A percentile compares a stretch with the other conserved stretches of the same genome.
phyloP scores from a whole-genome alignment of 37 sponge, comb jelly and placozoan genomes.

The Lycopodina hypogea region DNA sequence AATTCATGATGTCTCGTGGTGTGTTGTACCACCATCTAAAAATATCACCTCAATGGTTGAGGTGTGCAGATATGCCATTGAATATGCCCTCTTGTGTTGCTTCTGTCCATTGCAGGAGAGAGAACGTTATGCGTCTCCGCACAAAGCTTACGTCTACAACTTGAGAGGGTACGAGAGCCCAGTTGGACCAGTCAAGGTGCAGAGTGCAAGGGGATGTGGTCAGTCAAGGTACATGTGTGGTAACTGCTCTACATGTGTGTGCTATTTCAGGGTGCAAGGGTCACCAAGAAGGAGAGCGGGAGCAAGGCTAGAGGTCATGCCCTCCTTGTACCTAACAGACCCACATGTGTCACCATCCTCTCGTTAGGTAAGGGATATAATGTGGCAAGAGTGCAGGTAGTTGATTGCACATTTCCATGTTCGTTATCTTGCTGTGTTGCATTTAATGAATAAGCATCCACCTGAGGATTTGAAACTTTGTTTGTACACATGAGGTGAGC shows the following conservation, averaged over 20 bases:
- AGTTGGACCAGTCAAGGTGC: conserved; percentile 88
- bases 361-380: conserved; percentile 62
- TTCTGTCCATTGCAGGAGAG: conserved; percentile 68
- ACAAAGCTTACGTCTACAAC: conserved; percentile 74
- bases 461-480: too few species aligned
- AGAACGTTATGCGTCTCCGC: conserved; percentile 67
- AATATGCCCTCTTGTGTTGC: too few species aligned
- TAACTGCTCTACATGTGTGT: not conserved
- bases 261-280: conserved; percentile 17
- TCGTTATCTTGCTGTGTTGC: too few species aligned
- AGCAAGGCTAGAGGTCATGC: conserved; percentile 80
- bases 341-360: conserved; percentile 88
- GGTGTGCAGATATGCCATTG: too few species aligned
- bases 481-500: too few species aligned
- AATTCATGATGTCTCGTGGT: too few species aligned
- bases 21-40: too few species aligned
- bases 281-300: conserved; percentile 53
- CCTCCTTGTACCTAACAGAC: conserved; percentile 74
- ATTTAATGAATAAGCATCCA: too few species aligned
- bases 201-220: not conserved
- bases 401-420: not conserved
- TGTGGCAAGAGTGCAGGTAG: not conserved
- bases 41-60: too few species aligned
- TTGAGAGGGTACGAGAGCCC: conserved; percentile 65
- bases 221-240: not conserved